phyloP scores from a whole-genome alignment of 2,888 invertebrate genomes.

The Heteropelma amictum region DNA sequence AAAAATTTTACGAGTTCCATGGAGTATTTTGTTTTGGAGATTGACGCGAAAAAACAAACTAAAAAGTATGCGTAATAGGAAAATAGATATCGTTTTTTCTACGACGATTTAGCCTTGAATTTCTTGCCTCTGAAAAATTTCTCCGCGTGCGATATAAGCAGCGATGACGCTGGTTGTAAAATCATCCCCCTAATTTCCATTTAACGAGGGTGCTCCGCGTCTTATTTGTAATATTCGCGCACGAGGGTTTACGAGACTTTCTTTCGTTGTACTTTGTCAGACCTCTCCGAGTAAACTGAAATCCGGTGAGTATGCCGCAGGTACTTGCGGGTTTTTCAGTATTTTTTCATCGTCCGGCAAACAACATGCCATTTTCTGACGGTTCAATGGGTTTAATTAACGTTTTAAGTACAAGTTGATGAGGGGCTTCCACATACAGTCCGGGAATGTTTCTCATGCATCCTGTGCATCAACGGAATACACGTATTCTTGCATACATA shows the following conservation, averaged over 20 bases:
- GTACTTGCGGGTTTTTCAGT: slow-evolving; percentile 43
- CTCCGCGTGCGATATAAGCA: no score
- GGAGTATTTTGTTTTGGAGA: no score
- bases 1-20: no score
- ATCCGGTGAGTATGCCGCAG: slow-evolving; percentile 22
- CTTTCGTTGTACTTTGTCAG: slow-evolving; percentile 8
- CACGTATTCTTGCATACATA: no score
- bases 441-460: no score
- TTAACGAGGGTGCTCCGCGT: slow-evolving; percentile 43
- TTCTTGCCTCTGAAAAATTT: no score
- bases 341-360: slow-evolving; percentile 14
- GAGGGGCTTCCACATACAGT: slow-evolving; percentile 53
- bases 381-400: slow-evolving; percentile 60
- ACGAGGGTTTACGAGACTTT: slow-evolving; percentile 56
- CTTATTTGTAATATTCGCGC: slow-evolving; percentile 23
- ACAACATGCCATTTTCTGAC: slow-evolving; percentile 46
- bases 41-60: no score
- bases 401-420: slow-evolving; percentile 63
- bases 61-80: no score
- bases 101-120: no score
- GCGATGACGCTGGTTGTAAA: not conserved
- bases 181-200: slow-evolving; percentile 19
- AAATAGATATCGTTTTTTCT: no score
- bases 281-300: slow-evolving; percentile 24
- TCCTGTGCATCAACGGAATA: no score